Conservation (phyloP, 2,888 invertebrate species). For the Meloe dianella region DNA sequence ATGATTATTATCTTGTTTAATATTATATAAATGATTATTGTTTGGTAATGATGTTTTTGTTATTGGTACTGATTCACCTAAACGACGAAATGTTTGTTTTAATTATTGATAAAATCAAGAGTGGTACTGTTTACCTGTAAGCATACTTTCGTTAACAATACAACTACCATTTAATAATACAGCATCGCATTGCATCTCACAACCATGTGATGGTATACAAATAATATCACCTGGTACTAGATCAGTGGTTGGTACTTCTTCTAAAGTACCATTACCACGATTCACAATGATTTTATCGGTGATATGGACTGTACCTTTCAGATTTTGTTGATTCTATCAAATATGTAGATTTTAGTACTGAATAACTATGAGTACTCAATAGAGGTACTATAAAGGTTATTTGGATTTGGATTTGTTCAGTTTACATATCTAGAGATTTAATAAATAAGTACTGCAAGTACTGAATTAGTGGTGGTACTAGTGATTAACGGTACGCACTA, state of each 20-base stretch:
- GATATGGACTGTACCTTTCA: constrained; percentile 83
- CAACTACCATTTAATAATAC: constrained; percentile 84
- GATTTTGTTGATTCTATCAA: constrained; percentile 82
- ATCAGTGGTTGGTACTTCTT: constrained; percentile 71
- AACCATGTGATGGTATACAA: constrained; percentile 80
- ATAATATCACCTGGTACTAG: constrained; percentile 91
- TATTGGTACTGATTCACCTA: constrained; percentile 59
- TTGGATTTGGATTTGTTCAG: too few species aligned
- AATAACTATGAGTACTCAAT: too few species aligned
- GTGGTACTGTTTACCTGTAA: constrained; percentile 74
- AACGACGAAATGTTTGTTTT: constrained; percentile 31
- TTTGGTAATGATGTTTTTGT: constrained; percentile 85
- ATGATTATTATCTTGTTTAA: constrained; percentile 85
- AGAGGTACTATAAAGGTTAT: too few species aligned
- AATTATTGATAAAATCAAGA: too few species aligned
- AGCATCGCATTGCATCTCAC: constrained; percentile 91
- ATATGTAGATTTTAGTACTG: background rate
- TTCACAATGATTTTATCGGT: constrained; percentile 73
- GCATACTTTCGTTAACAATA: constrained; percentile 94
- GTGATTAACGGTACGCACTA: too few species aligned
- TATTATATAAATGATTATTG: constrained; percentile 71
- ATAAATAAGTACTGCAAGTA: too few species aligned
- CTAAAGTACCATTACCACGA: constrained; percentile 60
- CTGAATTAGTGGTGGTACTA: too few species aligned
- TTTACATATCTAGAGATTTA: too few species aligned